Base-by-base conservation (phyloP, 1,140 invertebrate species). In the Meloidogyne exigua region DNA sequence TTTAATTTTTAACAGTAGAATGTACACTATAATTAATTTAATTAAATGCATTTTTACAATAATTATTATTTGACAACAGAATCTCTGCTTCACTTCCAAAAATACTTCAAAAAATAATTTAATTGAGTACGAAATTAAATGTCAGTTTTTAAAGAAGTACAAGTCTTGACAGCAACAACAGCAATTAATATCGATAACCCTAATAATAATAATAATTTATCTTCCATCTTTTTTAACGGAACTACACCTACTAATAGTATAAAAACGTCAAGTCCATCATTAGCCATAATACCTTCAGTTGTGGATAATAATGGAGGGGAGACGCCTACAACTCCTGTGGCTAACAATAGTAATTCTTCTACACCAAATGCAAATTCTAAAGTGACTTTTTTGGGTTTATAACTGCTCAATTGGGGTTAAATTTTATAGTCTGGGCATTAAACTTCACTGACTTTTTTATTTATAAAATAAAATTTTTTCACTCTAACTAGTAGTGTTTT, bases 81-180 rank as follows among this genome's bases (percentile, higher is more conserved):
- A 57, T 57, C 49, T 49, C 44, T 57, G 18, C 18, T 57, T 57
- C 18, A 57, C n/a, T 21, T 57, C 21, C 49, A 57, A 57, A 57
- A 57, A 57, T 57, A 57, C 49, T 57, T 57, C 49, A 57, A n/a
- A 57, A 57, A 57, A n/a, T n/a, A 9, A n/a, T 57, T 57, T n/a
- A 57, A n/a, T 57, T 9, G n/a, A 57, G 7, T n/a, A 1, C 7
- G 18, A n/a, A 9, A n/a, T n/a, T 4, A 57, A 57, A 57, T 57
- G 49, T 57, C 49, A 7, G 49, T 57, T 57, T 57, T 57, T n/a
- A 57, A 57, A 18, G 49, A 57, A 57, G 49, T 57, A 57, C 4
- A 57, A n/a, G n/a, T 57, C 21, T 57, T 57, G 49, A n/a, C 49
- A n/a, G 9, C 49, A n/a, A n/a, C 18, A 7, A 57, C 49, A 57